A percentile compares a stretch with the other conserved stretches of the same genome.
These are phyloP conservation scores for Apostichopus californicus DNA, from an alignment of 35 echinoderm and acorn worm genomes.

Conservation along the genomic window DNA sequence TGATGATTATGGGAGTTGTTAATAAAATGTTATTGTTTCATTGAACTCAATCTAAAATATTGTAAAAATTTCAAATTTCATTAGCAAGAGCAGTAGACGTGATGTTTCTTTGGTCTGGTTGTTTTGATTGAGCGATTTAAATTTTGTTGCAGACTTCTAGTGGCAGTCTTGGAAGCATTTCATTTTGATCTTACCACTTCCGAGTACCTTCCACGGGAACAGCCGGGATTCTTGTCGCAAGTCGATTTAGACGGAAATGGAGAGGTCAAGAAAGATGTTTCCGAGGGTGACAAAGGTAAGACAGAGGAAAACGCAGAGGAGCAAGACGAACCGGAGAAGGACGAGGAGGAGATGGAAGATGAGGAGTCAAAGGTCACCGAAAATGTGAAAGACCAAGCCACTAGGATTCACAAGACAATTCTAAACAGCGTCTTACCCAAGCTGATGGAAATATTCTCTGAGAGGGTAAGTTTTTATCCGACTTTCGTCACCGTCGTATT, in stretches of 20 bases:
- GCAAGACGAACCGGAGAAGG: conserved; percentile 48
- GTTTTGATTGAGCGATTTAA: too few species aligned
- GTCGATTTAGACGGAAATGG: not conserved
- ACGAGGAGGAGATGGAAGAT: conserved; percentile 34
- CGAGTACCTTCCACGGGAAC: not conserved
- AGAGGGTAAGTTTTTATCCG: conserved; percentile 66
- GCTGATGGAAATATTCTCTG: conserved; percentile 72
- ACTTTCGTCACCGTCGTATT: too few species aligned
- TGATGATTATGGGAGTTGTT: too few species aligned
- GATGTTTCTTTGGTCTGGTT: too few species aligned
- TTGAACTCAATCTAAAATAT: too few species aligned
- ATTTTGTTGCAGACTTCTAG: conserved; percentile 71
- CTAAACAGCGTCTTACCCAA: conserved; percentile 84
- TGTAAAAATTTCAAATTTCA: too few species aligned
- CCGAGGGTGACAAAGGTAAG: not conserved
- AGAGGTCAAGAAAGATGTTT: not conserved
- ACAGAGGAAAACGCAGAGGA: conserved; percentile 11
- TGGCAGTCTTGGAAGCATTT: conserved; percentile 84
- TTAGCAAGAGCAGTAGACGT: too few species aligned
- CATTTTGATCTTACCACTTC: conserved; percentile 92
- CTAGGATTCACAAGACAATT: conserved; percentile 86
- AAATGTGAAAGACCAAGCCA: conserved; percentile 63
- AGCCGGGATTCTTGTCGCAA: not conserved
- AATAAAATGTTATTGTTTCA: too few species aligned
- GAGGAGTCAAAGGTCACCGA: conserved; percentile 34